Conservation (phyloP, 2,888 invertebrate genomes). For the Acleris emargana region DNA sequence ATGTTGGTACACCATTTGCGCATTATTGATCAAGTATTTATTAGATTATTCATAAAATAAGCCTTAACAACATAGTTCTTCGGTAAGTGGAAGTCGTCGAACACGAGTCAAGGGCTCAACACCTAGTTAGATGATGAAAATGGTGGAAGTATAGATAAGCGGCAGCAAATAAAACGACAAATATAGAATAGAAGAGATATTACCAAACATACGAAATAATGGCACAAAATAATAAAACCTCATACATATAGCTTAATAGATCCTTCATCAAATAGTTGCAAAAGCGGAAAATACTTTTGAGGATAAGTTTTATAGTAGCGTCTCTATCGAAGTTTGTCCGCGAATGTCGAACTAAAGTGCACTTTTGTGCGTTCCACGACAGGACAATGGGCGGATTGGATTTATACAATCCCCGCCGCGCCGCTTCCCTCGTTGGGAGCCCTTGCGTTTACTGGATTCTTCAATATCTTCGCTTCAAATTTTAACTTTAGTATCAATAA, state of each 20-base stretch:
- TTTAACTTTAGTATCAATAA: background rate
- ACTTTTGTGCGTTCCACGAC: slow-evolving; percentile 61
- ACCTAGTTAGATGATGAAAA: too few relatives aligned
- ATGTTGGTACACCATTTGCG: slow-evolving; percentile 31
- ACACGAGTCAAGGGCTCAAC: background rate
- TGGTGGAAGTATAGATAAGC: too few relatives aligned
- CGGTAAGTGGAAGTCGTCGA: background rate
- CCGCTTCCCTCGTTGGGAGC: slow-evolving; percentile 50
- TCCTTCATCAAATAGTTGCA: too few relatives aligned
- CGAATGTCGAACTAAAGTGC: slow-evolving; percentile 54
- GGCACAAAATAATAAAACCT: too few relatives aligned
- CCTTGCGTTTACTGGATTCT: slow-evolving; percentile 7
- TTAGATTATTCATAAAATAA: background rate
- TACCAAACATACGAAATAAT: too few relatives aligned
- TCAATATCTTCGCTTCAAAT: slow-evolving; percentile 1
- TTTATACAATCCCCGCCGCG: slow-evolving; percentile 70
- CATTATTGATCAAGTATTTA: slow-evolving; percentile 6
- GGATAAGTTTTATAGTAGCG: slow-evolving; percentile 20
- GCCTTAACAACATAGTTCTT: background rate
- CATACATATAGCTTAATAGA: too few relatives aligned
- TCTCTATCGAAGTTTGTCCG: slow-evolving; percentile 52
- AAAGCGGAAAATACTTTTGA: too few relatives aligned
- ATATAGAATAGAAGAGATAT: too few relatives aligned
- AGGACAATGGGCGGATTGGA: slow-evolving; percentile 69
- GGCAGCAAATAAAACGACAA: too few relatives aligned